A percentile compares a stretch with the other conserved stretches of the same genome.
Evolutionary conservation across 2,113 vertebrate species (phyloP).

Genomic region (Xenopus tropicalis): DNA sequence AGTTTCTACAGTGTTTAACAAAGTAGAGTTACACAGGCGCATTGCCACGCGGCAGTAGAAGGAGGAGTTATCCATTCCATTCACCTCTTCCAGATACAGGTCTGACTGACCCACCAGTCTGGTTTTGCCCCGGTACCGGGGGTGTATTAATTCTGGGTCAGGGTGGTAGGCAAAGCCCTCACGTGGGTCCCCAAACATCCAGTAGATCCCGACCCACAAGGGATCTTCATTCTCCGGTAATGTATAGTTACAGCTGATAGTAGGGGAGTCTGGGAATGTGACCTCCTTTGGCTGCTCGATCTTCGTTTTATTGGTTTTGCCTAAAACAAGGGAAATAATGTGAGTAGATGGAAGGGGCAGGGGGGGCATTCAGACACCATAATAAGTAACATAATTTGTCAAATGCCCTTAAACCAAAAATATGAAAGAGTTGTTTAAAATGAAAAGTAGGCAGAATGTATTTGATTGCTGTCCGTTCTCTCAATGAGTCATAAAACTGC

Average conservation of each 20-base stretch:
- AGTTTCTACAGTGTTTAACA: no score
- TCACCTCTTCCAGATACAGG: conserved; percentile 15
- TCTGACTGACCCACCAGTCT: conserved; percentile 1
- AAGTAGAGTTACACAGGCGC: background rate
- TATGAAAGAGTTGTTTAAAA: no score
- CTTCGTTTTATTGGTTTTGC: background rate
- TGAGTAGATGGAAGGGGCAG: no score
- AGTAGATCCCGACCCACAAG: conserved; percentile 13
- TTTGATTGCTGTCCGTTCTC: no score
- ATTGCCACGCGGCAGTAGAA: conserved; percentile 29
- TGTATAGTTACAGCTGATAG: conserved; percentile 18
- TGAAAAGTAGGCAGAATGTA: no score
- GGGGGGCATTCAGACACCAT: no score
- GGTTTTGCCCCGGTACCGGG: conserved; percentile 7
- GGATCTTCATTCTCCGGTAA: background rate
- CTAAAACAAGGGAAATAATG: no score
- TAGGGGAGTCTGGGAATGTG: background rate
- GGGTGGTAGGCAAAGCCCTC: conserved; percentile 22
- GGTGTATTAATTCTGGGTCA: conserved; percentile 18
- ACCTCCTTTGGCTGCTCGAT: conserved; percentile 2
- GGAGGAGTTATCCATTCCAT: conserved; percentile 7
- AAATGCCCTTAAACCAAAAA: no score
- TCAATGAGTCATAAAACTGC: no score
- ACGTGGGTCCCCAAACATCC: conserved; percentile 11
- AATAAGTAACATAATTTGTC: no score